These are phyloP conservation scores for Sthenelais limicola DNA, from an alignment of 2,888 invertebrate genomes.

Conservation along the genomic window DNA sequence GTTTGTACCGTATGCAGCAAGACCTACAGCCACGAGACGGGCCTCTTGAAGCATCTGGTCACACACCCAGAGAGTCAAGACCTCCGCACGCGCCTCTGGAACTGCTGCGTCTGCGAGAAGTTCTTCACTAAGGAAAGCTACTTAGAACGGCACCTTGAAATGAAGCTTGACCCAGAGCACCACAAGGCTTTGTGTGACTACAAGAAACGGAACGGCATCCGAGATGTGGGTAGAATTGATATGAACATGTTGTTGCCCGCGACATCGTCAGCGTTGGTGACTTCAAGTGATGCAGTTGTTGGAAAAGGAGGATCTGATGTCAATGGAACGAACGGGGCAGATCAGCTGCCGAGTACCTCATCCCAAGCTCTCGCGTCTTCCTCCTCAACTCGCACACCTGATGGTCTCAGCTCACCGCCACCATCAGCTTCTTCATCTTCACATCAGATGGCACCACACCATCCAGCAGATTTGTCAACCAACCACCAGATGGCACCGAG, in stretches of 20 bases:
- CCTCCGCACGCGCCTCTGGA: slow-evolving; percentile 32
- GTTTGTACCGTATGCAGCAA: slow-evolving; percentile 50
- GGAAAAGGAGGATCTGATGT: neutral
- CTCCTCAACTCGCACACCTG: neutral
- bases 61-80: slow-evolving; percentile 46
- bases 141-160: slow-evolving; percentile 52
- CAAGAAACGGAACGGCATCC: slow-evolving; percentile 21
- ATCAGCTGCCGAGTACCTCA: slow-evolving; percentile 15
- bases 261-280: slow-evolving; percentile 31
- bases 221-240: slow-evolving; percentile 13
- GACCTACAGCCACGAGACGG: slow-evolving; percentile 51
- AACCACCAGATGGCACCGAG: slow-evolving; percentile 1
- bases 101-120: slow-evolving; percentile 51
- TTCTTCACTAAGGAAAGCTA: slow-evolving; percentile 53
- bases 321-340: neutral
- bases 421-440: slow-evolving; percentile 22
- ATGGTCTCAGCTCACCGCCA: slow-evolving; percentile 1
- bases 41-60: slow-evolving; percentile 51
- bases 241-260: slow-evolving; percentile 19
- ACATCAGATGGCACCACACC: neutral
- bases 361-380: neutral
- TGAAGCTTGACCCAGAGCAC: slow-evolving; percentile 51
- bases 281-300: slow-evolving; percentile 15
- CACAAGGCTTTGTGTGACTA: slow-evolving; percentile 41
- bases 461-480: slow-evolving; percentile 39